phyloP scores from a whole-genome alignment of 1,140 invertebrate genomes.

The Anoplolepis gracilipes region DNA sequence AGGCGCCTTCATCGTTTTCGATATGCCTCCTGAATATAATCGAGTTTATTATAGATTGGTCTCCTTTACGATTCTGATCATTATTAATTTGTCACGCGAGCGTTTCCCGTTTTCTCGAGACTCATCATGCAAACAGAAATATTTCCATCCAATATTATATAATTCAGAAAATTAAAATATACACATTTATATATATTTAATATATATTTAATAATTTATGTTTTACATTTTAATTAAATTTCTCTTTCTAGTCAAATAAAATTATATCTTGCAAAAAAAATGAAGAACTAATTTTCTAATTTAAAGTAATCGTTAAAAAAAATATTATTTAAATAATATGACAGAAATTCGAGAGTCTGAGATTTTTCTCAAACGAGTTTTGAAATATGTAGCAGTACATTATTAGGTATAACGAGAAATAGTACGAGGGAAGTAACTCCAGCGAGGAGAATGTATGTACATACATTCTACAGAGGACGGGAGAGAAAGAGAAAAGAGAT shows the following conservation, averaged over 20 bases:
- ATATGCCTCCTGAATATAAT: conserved; percentile 21
- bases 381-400: not conserved
- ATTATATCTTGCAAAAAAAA: not conserved
- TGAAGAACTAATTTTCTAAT: not conserved
- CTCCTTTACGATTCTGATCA: not conserved
- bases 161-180: not conserved
- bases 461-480: conserved; percentile 37
- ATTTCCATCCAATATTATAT: not conserved
- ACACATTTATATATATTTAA: no score
- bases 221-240: not conserved
- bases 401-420: not conserved
- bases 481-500: conserved; percentile 53
- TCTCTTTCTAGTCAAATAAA: not conserved
- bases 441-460: conserved; percentile 3
- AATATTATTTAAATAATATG: not conserved
- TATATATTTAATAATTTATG: not conserved
- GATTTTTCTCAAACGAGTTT: conserved; percentile 1
- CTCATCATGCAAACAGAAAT: not conserved
- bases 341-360: no score
- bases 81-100: conserved; percentile 43
- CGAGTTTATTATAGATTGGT: conserved; percentile 27
- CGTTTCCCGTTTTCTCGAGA: not conserved
- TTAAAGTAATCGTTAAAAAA: not conserved
- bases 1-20: conserved; percentile 35
- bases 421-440: not conserved